A percentile compares a stretch with the other conserved stretches of the same genome.
phyloP scores from a whole-genome alignment of 2,888 invertebrate genomes.

The Diarsia dahlii region DNA sequence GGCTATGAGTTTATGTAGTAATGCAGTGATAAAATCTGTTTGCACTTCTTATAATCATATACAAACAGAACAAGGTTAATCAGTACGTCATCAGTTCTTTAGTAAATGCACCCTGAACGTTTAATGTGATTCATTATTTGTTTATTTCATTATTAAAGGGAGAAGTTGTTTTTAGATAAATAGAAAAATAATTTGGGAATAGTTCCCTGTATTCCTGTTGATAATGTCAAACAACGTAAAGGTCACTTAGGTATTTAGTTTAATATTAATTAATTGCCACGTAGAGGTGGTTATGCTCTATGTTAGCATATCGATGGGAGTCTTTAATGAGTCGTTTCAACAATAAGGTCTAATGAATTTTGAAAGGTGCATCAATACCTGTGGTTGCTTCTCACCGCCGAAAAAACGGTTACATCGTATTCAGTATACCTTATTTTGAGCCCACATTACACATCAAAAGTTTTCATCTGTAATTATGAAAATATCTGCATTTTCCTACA shows the following conservation, averaged over 20 bases:
- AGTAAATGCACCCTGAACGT: background rate
- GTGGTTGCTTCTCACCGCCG: too few species aligned
- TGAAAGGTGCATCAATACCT: background rate
- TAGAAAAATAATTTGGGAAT: background rate
- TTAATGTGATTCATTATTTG: background rate
- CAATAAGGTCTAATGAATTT: background rate
- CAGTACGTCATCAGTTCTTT: conserved; percentile 28
- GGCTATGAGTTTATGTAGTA: conserved; percentile 25
- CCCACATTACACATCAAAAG: too few species aligned
- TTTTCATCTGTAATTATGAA: too few species aligned
- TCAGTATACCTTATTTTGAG: too few species aligned
- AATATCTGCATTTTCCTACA: too few species aligned
- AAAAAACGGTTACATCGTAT: too few species aligned
- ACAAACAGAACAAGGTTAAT: conserved; percentile 40
- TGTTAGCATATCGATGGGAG: background rate
- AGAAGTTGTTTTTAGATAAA: background rate
- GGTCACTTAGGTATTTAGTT: background rate
- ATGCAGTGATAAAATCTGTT: conserved; percentile 58
- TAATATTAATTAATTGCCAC: background rate
- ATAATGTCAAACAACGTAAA: background rate
- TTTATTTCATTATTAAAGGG: background rate
- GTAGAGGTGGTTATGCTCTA: background rate
- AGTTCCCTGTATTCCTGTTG: background rate
- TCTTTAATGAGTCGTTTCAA: background rate
- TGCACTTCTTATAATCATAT: conserved; percentile 42